Evolutionary conservation across 2,797 vertebrate species (phyloP).

Genomic region (Hafferia zeledoni): DNA sequence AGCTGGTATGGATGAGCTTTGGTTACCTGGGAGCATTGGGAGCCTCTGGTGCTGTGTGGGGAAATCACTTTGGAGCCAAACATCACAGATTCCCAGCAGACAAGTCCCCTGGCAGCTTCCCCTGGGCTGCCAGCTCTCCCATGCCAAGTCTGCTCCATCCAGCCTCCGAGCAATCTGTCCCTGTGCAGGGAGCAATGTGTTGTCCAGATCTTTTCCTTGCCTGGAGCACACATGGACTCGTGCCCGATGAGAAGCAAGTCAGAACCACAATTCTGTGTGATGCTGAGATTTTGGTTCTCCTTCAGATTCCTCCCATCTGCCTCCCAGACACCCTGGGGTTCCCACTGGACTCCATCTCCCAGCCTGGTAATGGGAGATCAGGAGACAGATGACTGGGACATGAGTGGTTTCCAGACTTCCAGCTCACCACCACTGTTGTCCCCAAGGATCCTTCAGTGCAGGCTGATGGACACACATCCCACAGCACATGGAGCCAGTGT

Average conservation of each 20-base stretch:
- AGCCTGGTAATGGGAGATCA: not conserved
- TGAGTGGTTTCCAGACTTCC: not conserved
- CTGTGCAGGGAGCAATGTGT: not conserved
- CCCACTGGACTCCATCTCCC: not conserved
- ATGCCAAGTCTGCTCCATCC: not conserved
- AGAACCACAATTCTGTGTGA: not conserved
- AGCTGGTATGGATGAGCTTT: not conserved
- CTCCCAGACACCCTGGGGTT: not conserved
- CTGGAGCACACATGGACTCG: not conserved
- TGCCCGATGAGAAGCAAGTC: not conserved
- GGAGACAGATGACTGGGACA: not conserved
- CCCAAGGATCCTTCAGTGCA: not conserved
- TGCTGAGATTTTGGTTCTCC: not conserved
- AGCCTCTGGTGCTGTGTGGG: not conserved
- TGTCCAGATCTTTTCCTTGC: not conserved
- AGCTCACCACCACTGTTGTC: not conserved
- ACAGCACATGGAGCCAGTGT: accelerated
- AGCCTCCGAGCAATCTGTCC: not conserved
- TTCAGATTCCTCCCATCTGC: not conserved
- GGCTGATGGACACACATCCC: accelerated
- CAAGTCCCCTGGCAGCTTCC: not conserved
- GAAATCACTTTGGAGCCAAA: not conserved
- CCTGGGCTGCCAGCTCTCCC: not conserved
- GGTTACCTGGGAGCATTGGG: not conserved
- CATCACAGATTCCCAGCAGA: not conserved